Conservation (phyloP, 2,113 vertebrate species). For the human (Homo sapiens) region DNA sequence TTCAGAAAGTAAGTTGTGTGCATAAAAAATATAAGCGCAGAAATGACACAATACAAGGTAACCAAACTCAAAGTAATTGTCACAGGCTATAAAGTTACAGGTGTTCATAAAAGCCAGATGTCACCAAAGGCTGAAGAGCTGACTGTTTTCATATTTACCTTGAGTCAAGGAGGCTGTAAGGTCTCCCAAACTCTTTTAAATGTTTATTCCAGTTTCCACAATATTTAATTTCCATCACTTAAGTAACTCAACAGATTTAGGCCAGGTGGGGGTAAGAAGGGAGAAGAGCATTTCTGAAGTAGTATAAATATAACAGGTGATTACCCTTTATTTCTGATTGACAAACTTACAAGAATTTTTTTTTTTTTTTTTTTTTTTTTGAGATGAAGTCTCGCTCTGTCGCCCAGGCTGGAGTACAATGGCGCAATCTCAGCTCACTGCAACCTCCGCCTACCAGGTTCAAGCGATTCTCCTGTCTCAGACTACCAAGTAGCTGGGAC, state of each 20-base stretch:
- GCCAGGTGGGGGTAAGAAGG: rapidly evolving
- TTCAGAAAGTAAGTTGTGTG: background rate
- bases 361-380: too few species aligned
- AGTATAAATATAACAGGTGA: background rate
- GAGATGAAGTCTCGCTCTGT: too few species aligned
- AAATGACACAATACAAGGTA: background rate
- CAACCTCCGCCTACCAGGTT: too few species aligned
- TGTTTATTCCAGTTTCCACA: slow-evolving; percentile 46
- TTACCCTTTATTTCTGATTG: background rate
- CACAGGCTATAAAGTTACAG: background rate
- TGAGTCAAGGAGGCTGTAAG: slow-evolving; percentile 39
- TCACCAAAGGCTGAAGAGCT: background rate
- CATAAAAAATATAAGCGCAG: background rate
- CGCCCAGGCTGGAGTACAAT: too few species aligned
- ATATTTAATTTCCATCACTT: slow-evolving; percentile 39
- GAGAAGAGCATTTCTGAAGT: slow-evolving; percentile 17
- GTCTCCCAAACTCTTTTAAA: slow-evolving; percentile 66
- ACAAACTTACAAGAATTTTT: background rate
- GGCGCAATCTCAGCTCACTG: too few species aligned
- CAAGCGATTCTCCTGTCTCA: too few species aligned
- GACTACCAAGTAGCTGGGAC: too few species aligned
- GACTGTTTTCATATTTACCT: background rate
- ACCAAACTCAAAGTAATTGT: background rate
- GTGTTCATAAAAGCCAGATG: background rate
- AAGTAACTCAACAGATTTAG: slow-evolving; percentile 21